Base-by-base conservation (phyloP, 2,888 invertebrate species). In the Drosophila picticornis region DNA sequence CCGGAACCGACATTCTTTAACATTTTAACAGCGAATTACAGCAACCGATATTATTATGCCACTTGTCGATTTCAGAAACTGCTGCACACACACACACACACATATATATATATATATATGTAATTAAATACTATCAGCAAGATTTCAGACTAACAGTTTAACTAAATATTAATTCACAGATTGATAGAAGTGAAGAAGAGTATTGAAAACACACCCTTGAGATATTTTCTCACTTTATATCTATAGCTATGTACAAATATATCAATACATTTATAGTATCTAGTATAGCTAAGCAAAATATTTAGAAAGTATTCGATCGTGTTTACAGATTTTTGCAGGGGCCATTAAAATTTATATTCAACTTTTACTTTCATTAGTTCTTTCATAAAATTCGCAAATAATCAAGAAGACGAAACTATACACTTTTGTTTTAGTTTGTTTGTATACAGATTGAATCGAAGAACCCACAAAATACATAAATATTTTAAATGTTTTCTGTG, bases 361-460 rank as follows among this genome's bases (percentile, higher is more conserved):
- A 75, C 65, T 79, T 75, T 79, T 75, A 65, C 80, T 75, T 79
- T 69, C 62, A 36, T 13, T 51, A 27, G 32, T 34, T 43, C 27
- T 27, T 60, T 59, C 32, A 67, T n/a, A 32, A 40, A 43, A 60
- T 36, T 38, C 66, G 19, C 32, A 27, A 52, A 29, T 22, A 63
- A 38, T 52, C 36, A 11, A 22, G 11, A 13, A 40, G 40, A 55
- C 10, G 11, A 27, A 36, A 38, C 36, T 27, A 27, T 13, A 38
- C 11, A 16, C 4, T 25, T 46, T 40, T 40, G 9, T 31, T 46
- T 27, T 51, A 19, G 46, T 22, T 25, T 22, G 11, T 29, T 51
- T 51, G 29, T 11, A 29, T n/a, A n/a, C 25, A 16, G 57, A 2
- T 16, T 16, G 57, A 58, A 27, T 25, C 22, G 13, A 11, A 19